Conservation (phyloP, 2,888 invertebrate genomes). For the Oxycera nigricornis region DNA sequence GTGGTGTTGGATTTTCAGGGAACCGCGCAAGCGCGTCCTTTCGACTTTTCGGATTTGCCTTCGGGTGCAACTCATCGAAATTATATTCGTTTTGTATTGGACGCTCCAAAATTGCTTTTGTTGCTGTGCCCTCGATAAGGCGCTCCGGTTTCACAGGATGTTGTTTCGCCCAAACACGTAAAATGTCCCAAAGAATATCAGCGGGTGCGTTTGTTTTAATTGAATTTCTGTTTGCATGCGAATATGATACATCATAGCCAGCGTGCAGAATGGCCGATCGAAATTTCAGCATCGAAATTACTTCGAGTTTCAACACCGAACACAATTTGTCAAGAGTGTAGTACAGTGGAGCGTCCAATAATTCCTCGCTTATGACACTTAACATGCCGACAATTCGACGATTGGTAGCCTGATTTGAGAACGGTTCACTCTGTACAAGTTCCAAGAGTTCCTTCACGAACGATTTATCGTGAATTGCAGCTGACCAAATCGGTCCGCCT, state of each 20-base stretch:
- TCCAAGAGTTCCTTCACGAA: constrained; percentile 77
- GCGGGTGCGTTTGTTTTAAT: constrained; percentile 93
- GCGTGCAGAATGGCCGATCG: constrained; percentile 91
- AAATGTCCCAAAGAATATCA: constrained; percentile 88
- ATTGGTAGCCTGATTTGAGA: constrained; percentile 69
- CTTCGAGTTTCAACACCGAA: constrained; percentile 73
- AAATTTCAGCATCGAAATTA: constrained; percentile 71
- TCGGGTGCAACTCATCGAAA: constrained; percentile 62
- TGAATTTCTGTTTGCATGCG: constrained; percentile 87
- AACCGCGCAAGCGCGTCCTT: constrained; percentile 77
- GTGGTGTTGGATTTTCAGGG: constrained; percentile 83
- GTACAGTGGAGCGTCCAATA: constrained; percentile 84
- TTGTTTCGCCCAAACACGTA: constrained; percentile 78
- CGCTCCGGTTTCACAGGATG: constrained; percentile 73
- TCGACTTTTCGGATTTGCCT: constrained; percentile 83
- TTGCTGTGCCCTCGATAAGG: constrained; percentile 59
- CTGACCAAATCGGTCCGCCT: constrained; percentile 96
- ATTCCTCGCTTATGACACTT: constrained; percentile 81
- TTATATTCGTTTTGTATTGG: constrained; percentile 63
- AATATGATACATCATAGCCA: constrained; percentile 89
- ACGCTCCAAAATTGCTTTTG: constrained; percentile 65
- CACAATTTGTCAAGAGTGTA: constrained; percentile 82
- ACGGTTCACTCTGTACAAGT: constrained; percentile 61
- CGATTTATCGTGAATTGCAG: constrained; percentile 77
- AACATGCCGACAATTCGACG: constrained; percentile 82